A percentile compares a stretch with the other conserved stretches of the same genome.
phyloP scores from a whole-genome alignment of 2,113 vertebrate species.

The Chaetops frenatus region DNA sequence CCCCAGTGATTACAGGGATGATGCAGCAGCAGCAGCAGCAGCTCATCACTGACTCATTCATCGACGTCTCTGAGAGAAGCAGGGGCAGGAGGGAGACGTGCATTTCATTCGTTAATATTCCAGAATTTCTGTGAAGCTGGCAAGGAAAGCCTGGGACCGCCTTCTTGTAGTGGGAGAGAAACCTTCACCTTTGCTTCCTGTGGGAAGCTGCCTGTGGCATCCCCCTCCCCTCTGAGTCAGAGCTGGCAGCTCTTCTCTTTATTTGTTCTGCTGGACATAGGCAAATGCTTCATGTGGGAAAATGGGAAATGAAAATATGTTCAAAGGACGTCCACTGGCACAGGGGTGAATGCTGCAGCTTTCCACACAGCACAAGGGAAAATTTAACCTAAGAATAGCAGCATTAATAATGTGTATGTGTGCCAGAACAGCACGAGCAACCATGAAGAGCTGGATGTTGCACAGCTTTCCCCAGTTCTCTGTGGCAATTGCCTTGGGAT shows the following conservation, averaged over 20 bases:
- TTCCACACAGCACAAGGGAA: background rate
- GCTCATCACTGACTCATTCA: constrained; percentile 47
- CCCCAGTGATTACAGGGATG: background rate
- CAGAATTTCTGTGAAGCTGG: background rate
- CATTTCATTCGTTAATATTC: background rate
- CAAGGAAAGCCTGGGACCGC: background rate
- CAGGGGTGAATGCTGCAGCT: accelerated
- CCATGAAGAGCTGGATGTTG: background rate
- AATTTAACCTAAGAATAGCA: background rate
- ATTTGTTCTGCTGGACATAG: background rate
- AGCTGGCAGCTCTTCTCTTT: background rate
- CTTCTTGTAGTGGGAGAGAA: background rate
- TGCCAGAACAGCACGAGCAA: background rate
- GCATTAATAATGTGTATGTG: background rate
- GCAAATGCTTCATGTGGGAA: background rate
- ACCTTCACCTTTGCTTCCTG: background rate
- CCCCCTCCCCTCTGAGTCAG: background rate
- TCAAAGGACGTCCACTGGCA: background rate
- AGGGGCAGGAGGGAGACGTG: background rate
- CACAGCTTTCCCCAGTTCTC: background rate
- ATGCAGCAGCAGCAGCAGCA: background rate
- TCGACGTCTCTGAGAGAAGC: background rate
- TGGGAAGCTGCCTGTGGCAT: background rate
- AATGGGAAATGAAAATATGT: background rate
- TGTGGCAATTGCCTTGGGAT: background rate